A percentile compares a stretch with the other conserved stretches of the same genome.
Evolutionary conservation across 92 coral and sea anemone genomes (phyloP).

Genomic region (Montipora capitata): DNA sequence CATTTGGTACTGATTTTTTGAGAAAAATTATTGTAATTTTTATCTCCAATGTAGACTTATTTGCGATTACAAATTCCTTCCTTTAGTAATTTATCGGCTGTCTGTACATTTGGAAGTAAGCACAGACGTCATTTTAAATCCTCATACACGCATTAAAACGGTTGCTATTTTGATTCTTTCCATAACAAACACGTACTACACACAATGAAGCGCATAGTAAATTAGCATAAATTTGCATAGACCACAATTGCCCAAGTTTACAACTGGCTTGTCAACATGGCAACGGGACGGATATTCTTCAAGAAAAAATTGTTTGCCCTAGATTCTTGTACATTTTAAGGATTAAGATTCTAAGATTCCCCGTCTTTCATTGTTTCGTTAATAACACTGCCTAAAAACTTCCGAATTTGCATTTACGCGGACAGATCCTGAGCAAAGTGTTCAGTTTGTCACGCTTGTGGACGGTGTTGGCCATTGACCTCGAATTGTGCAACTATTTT

Average conservation of each 20-base stretch:
- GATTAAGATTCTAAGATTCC: neutral
- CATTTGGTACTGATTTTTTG: too few species aligned
- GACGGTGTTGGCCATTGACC: neutral
- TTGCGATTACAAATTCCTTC: too few species aligned
- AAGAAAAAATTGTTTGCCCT: neutral
- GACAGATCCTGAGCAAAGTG: neutral
- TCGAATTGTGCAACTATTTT: neutral
- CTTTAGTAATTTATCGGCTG: too few species aligned
- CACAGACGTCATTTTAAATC: neutral
- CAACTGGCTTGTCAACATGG: conserved; percentile 46
- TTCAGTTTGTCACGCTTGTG: neutral
- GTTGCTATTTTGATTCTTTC: conserved; percentile 61
- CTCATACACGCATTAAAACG: conserved; percentile 9
- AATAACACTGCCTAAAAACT: neutral
- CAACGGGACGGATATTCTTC: conserved; percentile 34
- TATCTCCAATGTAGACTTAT: too few species aligned
- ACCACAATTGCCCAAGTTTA: conserved; percentile 20
- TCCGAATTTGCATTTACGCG: neutral
- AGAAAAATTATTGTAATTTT: too few species aligned
- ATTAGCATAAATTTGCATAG: conserved; percentile 60
- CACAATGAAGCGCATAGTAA: neutral
- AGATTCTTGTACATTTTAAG: conserved; percentile 12
- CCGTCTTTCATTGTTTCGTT: neutral
- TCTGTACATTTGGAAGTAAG: too few species aligned
- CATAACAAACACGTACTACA: neutral